Evolutionary conservation across 2,113 vertebrate genomes (phyloP).

Genomic region (Mastomys natalensis): DNA sequence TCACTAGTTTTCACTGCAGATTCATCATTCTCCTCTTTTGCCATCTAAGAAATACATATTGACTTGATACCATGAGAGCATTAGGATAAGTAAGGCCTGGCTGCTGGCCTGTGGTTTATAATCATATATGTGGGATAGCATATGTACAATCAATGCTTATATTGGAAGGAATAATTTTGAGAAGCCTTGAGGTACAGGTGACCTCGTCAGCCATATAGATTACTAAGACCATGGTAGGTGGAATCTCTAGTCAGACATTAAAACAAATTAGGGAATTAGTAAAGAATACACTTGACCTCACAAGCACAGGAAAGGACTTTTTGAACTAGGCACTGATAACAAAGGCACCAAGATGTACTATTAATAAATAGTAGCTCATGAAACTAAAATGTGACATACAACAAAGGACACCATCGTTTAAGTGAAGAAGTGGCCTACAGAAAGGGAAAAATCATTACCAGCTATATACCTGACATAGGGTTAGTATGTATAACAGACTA

Average conservation of each 20-base stretch:
- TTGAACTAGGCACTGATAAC: not conserved
- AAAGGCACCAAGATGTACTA: too few species aligned
- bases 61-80: not conserved
- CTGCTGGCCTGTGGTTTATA: accelerated
- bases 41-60: not conserved
- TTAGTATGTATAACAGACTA: not conserved
- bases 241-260: not conserved
- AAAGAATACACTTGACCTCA: not conserved
- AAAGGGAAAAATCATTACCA: not conserved
- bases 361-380: not conserved
- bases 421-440: not conserved
- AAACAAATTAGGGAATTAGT: not conserved
- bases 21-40: not conserved
- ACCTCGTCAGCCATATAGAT: not conserved
- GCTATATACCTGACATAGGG: not conserved
- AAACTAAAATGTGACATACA: not conserved
- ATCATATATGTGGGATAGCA: not conserved
- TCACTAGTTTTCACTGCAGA: not conserved
- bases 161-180: not conserved
- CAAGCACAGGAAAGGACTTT: not conserved
- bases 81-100: not conserved
- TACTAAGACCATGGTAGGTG: not conserved
- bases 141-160: not conserved
- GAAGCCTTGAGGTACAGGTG: not conserved
- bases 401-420: not conserved